phyloP scores from a whole-genome alignment of 2,888 invertebrate species.

The Orthonychiurus folsomi region DNA sequence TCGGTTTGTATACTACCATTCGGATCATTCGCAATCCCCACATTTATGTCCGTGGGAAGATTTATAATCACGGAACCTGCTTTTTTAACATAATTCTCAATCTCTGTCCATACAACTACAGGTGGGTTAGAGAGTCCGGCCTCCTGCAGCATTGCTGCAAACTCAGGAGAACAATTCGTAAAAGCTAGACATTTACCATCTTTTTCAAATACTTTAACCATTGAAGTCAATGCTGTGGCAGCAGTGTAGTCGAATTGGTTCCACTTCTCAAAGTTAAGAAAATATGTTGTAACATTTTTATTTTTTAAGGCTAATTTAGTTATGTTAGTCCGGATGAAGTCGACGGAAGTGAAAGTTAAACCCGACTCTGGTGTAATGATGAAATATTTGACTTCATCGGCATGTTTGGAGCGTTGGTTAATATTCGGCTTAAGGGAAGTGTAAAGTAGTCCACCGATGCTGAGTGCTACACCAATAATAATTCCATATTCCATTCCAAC shows the following conservation, averaged over 20 bases:
- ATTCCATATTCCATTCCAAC: slow-evolving; percentile 63
- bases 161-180: slow-evolving; percentile 21
- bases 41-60: not conserved
- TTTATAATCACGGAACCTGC: slow-evolving; percentile 8
- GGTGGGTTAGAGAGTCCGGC: slow-evolving; percentile 32
- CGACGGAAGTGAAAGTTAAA: slow-evolving; percentile 34
- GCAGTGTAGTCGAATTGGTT: slow-evolving; percentile 30
- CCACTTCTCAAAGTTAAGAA: slow-evolving; percentile 30
- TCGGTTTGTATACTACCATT: not conserved
- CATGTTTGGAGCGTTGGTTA: slow-evolving; percentile 46
- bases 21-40: slow-evolving; percentile 5
- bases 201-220: slow-evolving; percentile 34
- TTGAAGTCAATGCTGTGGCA: slow-evolving; percentile 24
- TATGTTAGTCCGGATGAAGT: slow-evolving; percentile 28
- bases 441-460: slow-evolving; percentile 55
- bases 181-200: slow-evolving; percentile 25
- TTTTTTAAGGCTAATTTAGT: slow-evolving; percentile 33
- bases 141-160: slow-evolving; percentile 24
- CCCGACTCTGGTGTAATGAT: slow-evolving; percentile 27
- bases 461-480: slow-evolving; percentile 56
- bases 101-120: not conserved
- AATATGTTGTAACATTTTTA: slow-evolving; percentile 22
- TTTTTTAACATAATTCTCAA: slow-evolving; percentile 9
- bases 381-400: slow-evolving; percentile 22
- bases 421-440: slow-evolving; percentile 58